phyloP scores from a whole-genome alignment of 2,113 vertebrate genomes.

The Leucosticte australis region DNA sequence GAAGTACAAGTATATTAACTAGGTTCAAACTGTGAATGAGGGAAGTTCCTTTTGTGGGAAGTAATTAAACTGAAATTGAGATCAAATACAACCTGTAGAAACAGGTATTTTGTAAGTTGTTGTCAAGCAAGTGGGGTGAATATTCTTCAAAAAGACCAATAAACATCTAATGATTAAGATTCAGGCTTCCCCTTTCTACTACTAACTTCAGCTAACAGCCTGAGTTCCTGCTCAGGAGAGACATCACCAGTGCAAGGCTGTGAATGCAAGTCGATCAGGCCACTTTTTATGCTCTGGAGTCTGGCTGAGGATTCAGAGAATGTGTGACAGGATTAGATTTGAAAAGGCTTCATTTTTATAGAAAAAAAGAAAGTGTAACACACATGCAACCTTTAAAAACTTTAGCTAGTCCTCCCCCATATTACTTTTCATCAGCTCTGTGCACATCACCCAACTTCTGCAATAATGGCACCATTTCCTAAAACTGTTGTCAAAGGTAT shows the following conservation, averaged over 20 bases:
- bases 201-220: background rate
- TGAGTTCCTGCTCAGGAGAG: background rate
- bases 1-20: background rate
- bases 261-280: background rate
- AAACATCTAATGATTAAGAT: background rate
- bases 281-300: background rate
- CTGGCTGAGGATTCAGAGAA: background rate
- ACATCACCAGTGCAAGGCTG: background rate
- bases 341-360: background rate
- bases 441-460: background rate
- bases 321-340: background rate
- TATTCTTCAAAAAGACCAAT: background rate
- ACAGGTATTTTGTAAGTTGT: background rate
- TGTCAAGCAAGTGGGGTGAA: background rate
- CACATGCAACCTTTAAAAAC: background rate
- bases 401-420: background rate
- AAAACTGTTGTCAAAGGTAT: background rate
- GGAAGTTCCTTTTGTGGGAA: background rate
- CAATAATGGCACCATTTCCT: background rate
- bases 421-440: background rate
- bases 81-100: background rate
- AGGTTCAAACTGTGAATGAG: background rate
- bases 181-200: background rate
- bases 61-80: background rate
- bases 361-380: background rate